Base-by-base conservation (phyloP, 2,113 vertebrate genomes). In the Myrmecobius fasciatus region DNA sequence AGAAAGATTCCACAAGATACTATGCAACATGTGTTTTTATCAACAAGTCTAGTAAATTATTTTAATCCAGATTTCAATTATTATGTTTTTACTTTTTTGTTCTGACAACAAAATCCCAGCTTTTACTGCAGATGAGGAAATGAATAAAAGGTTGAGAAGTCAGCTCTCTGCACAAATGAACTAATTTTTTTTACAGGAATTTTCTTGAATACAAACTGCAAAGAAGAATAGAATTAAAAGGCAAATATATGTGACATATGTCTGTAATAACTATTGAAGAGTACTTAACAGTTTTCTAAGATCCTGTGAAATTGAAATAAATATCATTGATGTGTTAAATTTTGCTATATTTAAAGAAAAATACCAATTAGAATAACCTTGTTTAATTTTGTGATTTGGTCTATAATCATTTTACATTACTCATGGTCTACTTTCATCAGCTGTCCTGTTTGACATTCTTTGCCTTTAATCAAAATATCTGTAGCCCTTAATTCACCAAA, bases 331-430 rank as follows among this genome's bases (percentile, higher is more conserved):
- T 53, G 24, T 75, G 7, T 92, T 91, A 90, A 95, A 93, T 90
- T 12, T 92, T 52, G 12, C 11, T 25, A 47, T 95, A 91, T 25
- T 88, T 89, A 83, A 95, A 95, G 93, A 25, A 22, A 91, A 96
- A 8, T 17, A 53, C 26, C 52, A 91, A 60, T 89, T 92, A 9
- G 9, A 95, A 94, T 90, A 3, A 51, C 36, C 31, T 93, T 95
- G 8, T 93, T 96, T 92, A 25, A 75, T 52, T 94, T 52, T 93
- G 11, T n/a, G 31, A 91, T 47, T 96, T 46, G 67, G 11, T 88
- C 3, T 6, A 89, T 54, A 26, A 95, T 47, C 51, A 92, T 36
- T 91, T 31, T 95, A 90, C 49, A 67, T 92, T 93, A 31, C 4
- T 88, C 51, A 53, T 8, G 31, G 52, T 94, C 92, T 53, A 51